phyloP scores from a whole-genome alignment of 2,888 invertebrate genomes.

The Clanis bilineata region DNA sequence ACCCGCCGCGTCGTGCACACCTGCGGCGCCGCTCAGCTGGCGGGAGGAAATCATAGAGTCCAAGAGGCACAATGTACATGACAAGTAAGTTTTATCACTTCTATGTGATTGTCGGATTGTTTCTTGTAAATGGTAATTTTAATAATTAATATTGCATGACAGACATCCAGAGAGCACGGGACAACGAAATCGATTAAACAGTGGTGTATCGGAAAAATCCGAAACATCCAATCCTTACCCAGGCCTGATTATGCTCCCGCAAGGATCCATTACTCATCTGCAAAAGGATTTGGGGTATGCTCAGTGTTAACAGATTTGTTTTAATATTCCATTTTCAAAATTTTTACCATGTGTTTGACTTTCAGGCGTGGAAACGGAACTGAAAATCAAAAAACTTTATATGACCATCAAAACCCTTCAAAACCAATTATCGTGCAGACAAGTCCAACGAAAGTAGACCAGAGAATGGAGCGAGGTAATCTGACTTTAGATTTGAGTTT shows the following conservation, averaged over 20 bases:
- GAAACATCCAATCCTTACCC: slow-evolving; percentile 62
- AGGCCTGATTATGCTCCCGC: slow-evolving; percentile 68
- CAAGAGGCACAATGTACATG: slow-evolving; percentile 60
- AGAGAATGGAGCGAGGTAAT: slow-evolving; percentile 71
- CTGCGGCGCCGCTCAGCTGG: slow-evolving; percentile 65
- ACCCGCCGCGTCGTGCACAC: slow-evolving; percentile 34
- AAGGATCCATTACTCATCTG: slow-evolving; percentile 59
- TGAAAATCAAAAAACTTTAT: slow-evolving; percentile 68
- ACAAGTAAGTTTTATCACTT: slow-evolving; percentile 60
- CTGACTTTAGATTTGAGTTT: no score
- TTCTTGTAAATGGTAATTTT: neutral
- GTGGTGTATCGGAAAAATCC: slow-evolving; percentile 62
- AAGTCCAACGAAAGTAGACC: slow-evolving; percentile 63
- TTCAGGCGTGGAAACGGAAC: slow-evolving; percentile 53
- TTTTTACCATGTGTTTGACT: slow-evolving; percentile 13
- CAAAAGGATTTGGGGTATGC: slow-evolving; percentile 68
- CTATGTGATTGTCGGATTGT: no score
- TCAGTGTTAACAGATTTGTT: slow-evolving; percentile 1
- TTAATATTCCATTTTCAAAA: neutral
- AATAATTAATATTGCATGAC: slow-evolving; percentile 26
- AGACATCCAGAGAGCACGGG: slow-evolving; percentile 53
- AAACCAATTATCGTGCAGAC: slow-evolving; percentile 88
- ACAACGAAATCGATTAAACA: slow-evolving; percentile 59
- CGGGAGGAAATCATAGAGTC: slow-evolving; percentile 75
- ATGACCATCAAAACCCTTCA: slow-evolving; percentile 77